phyloP scores from a whole-genome alignment of 2,113 vertebrate genomes.

The Jacana jacana region DNA sequence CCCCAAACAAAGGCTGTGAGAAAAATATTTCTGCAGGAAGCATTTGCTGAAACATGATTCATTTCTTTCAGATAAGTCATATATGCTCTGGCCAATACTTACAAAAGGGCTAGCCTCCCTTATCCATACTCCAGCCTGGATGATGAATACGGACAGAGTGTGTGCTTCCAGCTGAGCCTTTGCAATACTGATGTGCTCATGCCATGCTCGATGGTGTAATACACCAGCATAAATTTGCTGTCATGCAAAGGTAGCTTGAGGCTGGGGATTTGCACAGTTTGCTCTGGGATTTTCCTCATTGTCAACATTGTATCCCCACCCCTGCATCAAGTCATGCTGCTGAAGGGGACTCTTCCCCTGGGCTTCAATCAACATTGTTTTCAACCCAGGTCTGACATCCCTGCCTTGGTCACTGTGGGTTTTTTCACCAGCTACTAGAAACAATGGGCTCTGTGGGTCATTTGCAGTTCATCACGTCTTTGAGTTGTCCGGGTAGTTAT shows the following conservation, averaged over 20 bases:
- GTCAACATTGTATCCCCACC: rapidly evolving
- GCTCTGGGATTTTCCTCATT: neutral
- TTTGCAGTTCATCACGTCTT: conserved; percentile 15
- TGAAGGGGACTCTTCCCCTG: neutral
- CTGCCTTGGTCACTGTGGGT: neutral
- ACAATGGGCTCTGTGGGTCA: neutral
- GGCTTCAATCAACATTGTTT: neutral
- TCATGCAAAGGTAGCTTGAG: neutral
- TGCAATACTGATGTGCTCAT: rapidly evolving
- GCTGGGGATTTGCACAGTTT: neutral
- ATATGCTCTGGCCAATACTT: neutral
- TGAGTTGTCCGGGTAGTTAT: neutral
- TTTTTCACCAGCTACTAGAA: neutral
- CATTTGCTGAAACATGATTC: conserved; percentile 41
- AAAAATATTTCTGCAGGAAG: conserved; percentile 55
- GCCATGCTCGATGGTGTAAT: rapidly evolving
- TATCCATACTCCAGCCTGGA: neutral
- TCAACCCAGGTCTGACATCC: neutral
- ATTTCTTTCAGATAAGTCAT: conserved; percentile 27
- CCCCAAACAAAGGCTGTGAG: conserved; percentile 46
- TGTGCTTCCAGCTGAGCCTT: neutral
- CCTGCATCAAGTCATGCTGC: neutral
- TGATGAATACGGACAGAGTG: rapidly evolving
- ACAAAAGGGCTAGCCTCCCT: neutral
- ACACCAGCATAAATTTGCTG: rapidly evolving